A percentile compares a stretch with the other conserved stretches of the same genome.
Conservation (phyloP, 2,113 vertebrate species). For the Anhinga rufa region DNA sequence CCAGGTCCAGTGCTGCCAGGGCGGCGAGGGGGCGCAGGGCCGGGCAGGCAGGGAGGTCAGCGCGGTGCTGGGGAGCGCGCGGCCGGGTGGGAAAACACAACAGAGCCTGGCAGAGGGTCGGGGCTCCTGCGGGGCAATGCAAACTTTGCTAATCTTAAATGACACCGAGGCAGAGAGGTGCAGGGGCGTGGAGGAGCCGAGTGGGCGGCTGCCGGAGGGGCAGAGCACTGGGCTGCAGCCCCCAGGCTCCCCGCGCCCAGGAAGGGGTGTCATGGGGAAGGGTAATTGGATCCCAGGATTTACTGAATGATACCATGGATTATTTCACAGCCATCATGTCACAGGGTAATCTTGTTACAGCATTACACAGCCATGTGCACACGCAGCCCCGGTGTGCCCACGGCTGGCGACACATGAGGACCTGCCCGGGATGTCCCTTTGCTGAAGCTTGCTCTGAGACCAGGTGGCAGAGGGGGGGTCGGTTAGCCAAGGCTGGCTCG, state of each 20-base stretch:
- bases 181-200: background rate
- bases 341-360: conserved; percentile 28
- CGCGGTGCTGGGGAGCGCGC: fast-evolving
- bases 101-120: background rate
- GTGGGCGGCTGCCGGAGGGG: background rate
- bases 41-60: background rate
- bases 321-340: conserved; percentile 7
- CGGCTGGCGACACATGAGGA: background rate
- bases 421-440: fast-evolving
- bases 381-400: background rate
- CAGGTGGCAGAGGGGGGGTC: too few relatives aligned
- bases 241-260: background rate
- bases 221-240: background rate
- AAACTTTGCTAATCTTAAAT: background rate
- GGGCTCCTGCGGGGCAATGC: background rate
- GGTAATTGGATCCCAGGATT: conserved; percentile 50
- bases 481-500: background rate
- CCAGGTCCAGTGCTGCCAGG: fast-evolving
- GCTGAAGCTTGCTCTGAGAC: background rate
- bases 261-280: background rate
- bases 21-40: fast-evolving
- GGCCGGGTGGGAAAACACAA: background rate
- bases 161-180: background rate
- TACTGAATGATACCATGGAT: conserved; percentile 32
- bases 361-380: background rate